A percentile compares a stretch with the other conserved stretches of the same genome.
These are phyloP conservation scores for Malacoctenus gilli DNA, from an alignment of 2,797 vertebrate genomes.

Conservation along the genomic window DNA sequence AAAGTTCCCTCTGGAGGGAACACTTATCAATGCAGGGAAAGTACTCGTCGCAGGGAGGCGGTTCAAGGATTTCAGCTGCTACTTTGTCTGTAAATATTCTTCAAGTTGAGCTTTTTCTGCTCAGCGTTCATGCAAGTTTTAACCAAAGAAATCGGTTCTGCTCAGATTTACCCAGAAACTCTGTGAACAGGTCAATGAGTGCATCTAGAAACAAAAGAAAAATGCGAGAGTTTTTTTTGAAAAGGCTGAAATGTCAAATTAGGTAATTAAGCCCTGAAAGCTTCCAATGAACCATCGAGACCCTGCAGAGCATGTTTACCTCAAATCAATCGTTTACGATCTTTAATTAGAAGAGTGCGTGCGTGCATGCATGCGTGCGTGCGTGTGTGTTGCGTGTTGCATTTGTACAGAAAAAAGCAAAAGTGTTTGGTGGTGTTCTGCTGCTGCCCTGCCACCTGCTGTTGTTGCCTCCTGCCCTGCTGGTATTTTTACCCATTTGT, in stretches of 20 bases:
- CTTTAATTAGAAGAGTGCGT: conserved; percentile 24
- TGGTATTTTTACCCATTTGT: conserved; percentile 64
- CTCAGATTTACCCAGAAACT: conserved; percentile 3
- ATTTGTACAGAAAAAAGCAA: conserved; percentile 38
- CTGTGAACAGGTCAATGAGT: neutral
- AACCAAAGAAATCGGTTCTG: neutral
- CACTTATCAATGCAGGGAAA: conserved; percentile 21
- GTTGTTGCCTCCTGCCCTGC: conserved; percentile 71
- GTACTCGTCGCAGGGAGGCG: no score
- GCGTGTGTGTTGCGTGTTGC: neutral
- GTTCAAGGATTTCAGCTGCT: conserved; percentile 25
- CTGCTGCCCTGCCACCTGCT: conserved; percentile 67
- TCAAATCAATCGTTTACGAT: conserved; percentile 23
- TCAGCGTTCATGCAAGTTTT: neutral
- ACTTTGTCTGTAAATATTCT: neutral
- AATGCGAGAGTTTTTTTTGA: no score
- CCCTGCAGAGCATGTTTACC: conserved; percentile 2
- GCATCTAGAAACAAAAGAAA: neutral
- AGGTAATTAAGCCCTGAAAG: no score
- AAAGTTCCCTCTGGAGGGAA: conserved; percentile 28
- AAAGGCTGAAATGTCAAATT: no score
- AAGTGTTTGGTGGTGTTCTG: conserved; percentile 38
- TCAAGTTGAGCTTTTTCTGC: no score
- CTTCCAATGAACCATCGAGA: conserved; percentile 9
- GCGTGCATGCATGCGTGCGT: no score